Conservation (phyloP, 2,113 vertebrate species). For the Tragelaphus buxtoni region DNA sequence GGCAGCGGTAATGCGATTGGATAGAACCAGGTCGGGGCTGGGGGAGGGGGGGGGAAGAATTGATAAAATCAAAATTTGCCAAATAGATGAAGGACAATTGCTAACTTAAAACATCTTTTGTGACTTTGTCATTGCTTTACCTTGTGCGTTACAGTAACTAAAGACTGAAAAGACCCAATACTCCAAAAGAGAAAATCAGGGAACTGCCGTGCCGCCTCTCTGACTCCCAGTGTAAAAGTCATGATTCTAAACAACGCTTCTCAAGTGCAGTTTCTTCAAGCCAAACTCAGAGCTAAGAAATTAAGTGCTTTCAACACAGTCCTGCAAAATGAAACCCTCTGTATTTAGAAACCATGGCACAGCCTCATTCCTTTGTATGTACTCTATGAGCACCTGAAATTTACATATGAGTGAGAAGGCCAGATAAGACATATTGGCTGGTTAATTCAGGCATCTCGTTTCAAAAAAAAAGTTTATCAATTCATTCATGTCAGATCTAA, state of each 20-base stretch:
- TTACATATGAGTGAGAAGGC: neutral
- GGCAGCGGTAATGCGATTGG: neutral
- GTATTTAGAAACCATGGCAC: neutral
- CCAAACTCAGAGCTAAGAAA: neutral
- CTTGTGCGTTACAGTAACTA: neutral
- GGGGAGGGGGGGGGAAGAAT: neutral
- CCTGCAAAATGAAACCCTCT: conserved; percentile 1
- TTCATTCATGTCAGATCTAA: neutral
- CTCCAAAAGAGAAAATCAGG: neutral
- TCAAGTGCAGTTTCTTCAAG: conserved; percentile 10
- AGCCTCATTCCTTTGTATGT: neutral
- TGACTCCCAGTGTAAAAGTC: neutral
- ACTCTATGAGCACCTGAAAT: neutral
- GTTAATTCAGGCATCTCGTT: neutral
- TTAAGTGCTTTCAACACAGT: neutral
- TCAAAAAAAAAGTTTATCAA: neutral
- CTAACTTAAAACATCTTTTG: conserved; percentile 21
- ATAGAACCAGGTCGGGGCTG: neutral
- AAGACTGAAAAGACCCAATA: neutral
- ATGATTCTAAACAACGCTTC: conserved; percentile 30
- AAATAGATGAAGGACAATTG: conserved; percentile 10
- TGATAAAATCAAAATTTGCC: conserved; percentile 38
- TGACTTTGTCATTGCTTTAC: neutral
- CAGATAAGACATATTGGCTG: too few relatives aligned
- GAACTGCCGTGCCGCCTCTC: neutral